Evolutionary conservation across 2,797 vertebrate genomes (phyloP).

Genomic region (Pangasius sanitwongsei): DNA sequence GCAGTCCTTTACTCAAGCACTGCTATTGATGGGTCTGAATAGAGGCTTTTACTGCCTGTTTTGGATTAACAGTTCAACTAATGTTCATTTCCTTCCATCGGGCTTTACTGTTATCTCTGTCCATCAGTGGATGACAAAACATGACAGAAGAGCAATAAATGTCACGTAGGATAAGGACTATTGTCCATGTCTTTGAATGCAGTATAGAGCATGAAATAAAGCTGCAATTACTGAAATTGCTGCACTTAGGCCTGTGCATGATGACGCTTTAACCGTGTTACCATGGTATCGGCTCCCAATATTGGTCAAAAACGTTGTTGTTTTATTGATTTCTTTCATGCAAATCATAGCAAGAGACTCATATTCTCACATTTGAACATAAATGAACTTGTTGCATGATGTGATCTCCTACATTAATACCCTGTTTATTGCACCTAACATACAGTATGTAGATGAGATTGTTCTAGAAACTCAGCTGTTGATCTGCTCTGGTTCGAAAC

Average conservation of each 20-base stretch:
- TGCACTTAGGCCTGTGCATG: not conserved
- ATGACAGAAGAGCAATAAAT: constrained; percentile 4
- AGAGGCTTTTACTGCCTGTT: constrained; percentile 32
- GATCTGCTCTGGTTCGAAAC: not conserved
- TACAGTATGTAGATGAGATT: not conserved
- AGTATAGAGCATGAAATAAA: not conserved
- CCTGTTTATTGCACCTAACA: not conserved
- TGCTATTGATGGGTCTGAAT: constrained; percentile 36
- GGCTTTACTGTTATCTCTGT: not conserved
- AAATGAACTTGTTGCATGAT: not conserved
- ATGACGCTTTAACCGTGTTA: not conserved
- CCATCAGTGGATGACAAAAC: constrained; percentile 3
- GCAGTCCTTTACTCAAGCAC: not conserved
- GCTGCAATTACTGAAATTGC: not conserved
- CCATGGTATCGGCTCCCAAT: not conserved
- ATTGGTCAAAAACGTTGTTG: not conserved
- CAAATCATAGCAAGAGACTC: not conserved
- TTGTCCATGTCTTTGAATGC: not conserved
- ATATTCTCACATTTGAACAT: not conserved
- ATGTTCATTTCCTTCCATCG: not conserved
- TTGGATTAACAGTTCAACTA: constrained; percentile 18
- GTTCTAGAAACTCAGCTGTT: not conserved
- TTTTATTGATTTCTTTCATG: not conserved
- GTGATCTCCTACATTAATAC: not conserved
- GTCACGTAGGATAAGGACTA: not conserved